Percentiles rank a stretch among this genome's conserved stretches.
These are phyloP conservation scores for Nysson spinosus DNA, from an alignment of 2,888 invertebrate genomes.

Conservation along the genomic window DNA sequence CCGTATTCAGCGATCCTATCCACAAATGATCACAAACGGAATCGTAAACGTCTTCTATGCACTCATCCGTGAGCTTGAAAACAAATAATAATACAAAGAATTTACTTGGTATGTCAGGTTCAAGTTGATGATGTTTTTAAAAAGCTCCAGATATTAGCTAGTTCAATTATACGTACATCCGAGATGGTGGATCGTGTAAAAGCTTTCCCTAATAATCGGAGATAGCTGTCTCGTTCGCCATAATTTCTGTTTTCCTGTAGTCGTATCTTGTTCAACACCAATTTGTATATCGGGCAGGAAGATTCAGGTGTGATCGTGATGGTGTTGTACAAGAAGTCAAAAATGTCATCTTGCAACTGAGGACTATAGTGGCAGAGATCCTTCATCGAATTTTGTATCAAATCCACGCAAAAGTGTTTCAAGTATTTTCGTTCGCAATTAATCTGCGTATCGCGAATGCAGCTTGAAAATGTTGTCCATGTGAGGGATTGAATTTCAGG, in stretches of 20 bases:
- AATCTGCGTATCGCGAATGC: constrained; percentile 19
- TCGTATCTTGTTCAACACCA: constrained; percentile 45
- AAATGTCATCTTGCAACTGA: constrained; percentile 63
- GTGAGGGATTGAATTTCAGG: constrained; percentile 57
- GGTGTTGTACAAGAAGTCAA: constrained; percentile 61
- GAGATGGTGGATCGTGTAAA: constrained; percentile 60
- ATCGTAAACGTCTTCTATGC: constrained; percentile 56
- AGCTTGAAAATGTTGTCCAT: constrained; percentile 58
- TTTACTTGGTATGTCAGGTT: too few relatives aligned
- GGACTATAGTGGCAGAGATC: constrained; percentile 47
- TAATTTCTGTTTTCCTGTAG: constrained; percentile 31
- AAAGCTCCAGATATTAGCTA: too few relatives aligned
- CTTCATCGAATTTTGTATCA: constrained; percentile 11
- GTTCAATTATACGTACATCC: too few relatives aligned
- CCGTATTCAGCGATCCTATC: constrained; percentile 63
- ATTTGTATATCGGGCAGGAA: neutral
- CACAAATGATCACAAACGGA: constrained; percentile 62
- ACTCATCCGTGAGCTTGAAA: constrained; percentile 25
- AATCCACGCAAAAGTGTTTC: constrained; percentile 21
- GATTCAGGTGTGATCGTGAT: constrained; percentile 3
- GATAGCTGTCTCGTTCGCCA: constrained; percentile 62
- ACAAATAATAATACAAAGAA: too few relatives aligned
- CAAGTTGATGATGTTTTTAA: too few relatives aligned
- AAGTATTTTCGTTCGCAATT: constrained; percentile 25
- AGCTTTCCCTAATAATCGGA: constrained; percentile 65